Conservation (phyloP, 2,888 invertebrate genomes). For the Digitonthophagus gazella region DNA sequence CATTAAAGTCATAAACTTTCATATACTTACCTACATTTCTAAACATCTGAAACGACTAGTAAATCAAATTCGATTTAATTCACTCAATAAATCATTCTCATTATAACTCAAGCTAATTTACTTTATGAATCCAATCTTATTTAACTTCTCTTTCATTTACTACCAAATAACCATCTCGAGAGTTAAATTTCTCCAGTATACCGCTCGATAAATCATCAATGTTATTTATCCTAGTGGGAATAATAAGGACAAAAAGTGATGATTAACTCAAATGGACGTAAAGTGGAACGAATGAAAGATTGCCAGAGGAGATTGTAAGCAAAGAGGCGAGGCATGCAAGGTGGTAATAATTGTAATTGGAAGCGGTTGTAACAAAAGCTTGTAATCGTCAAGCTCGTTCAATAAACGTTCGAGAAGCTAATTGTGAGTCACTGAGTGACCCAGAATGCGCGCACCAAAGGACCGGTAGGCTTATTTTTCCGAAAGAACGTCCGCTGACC, state of each 20-base stretch:
- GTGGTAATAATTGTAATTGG: background rate
- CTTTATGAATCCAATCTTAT: no score
- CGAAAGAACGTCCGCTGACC: background rate
- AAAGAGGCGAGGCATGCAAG: background rate
- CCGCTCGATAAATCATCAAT: no score
- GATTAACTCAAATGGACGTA: background rate
- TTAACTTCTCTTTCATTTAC: no score
- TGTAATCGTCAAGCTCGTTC: background rate
- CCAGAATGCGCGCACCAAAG: background rate
- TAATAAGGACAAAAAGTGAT: background rate
- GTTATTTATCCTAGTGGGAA: no score
- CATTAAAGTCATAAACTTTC: no score
- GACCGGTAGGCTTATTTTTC: background rate
- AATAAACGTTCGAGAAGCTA: background rate
- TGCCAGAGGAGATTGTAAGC: background rate
- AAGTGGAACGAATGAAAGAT: background rate
- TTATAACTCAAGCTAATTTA: no score
- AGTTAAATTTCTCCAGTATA: no score
- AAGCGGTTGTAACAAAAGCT: background rate
- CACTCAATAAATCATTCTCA: no score
- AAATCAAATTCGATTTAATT: no score
- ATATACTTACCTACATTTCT: no score
- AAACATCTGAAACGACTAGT: no score
- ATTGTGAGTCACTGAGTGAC: background rate
- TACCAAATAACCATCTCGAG: no score